Percentiles rank a stretch among this genome's conserved stretches.
Conservation (phyloP, 2,113 vertebrate genomes). For the Lepidothrix coronata region DNA sequence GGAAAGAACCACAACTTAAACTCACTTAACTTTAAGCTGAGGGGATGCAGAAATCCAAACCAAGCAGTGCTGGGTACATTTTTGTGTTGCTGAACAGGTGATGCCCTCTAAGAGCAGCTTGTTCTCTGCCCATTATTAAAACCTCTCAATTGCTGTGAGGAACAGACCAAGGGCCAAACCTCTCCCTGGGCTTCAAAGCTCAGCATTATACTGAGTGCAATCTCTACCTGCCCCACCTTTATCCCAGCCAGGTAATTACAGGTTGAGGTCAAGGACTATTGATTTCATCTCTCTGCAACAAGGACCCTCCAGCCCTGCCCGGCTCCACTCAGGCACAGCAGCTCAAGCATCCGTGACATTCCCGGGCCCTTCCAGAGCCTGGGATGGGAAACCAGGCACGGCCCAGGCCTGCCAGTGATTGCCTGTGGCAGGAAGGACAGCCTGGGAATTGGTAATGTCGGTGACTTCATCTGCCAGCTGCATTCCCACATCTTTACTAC, state of each 20-base stretch:
- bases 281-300: slow-evolving; percentile 75
- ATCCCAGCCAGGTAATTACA: slow-evolving; percentile 83
- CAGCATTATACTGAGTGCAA: slow-evolving; percentile 66
- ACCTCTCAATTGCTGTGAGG: slow-evolving; percentile 44
- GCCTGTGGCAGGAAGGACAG: slow-evolving; percentile 74
- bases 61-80: neutral
- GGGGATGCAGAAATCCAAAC: neutral
- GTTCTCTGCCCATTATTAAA: slow-evolving; percentile 53
- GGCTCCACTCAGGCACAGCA: slow-evolving; percentile 64
- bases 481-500: slow-evolving; percentile 79
- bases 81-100: neutral
- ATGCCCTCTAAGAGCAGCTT: slow-evolving; percentile 53
- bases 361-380: slow-evolving; percentile 61
- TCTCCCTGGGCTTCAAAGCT: slow-evolving; percentile 48
- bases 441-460: slow-evolving; percentile 67
- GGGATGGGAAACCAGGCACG: slow-evolving; percentile 70
- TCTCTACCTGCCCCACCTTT: slow-evolving; percentile 80
- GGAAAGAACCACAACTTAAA: neutral
- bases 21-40: neutral
- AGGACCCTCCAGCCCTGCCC: slow-evolving; percentile 70
- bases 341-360: slow-evolving; percentile 74
- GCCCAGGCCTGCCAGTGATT: slow-evolving; percentile 73
- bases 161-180: slow-evolving; percentile 62
- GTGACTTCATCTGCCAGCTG: slow-evolving; percentile 74
- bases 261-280: slow-evolving; percentile 82